These are phyloP conservation scores for Brachyhypopomus gauderio DNA, from an alignment of 2,113 vertebrate genomes.

Conservation along the genomic window DNA sequence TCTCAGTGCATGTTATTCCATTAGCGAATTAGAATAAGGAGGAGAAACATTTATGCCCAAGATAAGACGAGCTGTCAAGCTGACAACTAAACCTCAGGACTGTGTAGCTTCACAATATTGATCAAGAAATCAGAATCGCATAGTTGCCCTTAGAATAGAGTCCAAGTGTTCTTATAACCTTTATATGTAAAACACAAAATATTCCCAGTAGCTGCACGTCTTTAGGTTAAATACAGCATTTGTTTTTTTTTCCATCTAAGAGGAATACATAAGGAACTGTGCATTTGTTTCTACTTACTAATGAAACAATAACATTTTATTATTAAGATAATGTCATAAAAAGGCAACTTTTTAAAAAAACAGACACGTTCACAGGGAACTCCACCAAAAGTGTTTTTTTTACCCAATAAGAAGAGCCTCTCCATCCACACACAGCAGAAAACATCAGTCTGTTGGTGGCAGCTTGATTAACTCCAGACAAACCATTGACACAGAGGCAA, in stretches of 20 bases:
- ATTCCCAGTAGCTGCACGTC: background rate
- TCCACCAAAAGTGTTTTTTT: conserved; percentile 30
- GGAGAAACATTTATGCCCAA: background rate
- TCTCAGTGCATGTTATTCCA: background rate
- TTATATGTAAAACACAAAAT: no score
- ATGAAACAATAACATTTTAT: background rate
- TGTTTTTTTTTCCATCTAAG: background rate
- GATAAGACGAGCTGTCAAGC: background rate
- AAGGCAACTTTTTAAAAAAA: background rate
- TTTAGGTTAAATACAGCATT: background rate
- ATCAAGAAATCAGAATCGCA: no score
- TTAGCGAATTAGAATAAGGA: background rate
- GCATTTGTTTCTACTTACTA: conserved; percentile 35
- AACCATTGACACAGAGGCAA: background rate
- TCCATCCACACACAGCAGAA: background rate
- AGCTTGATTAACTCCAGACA: conserved; percentile 13
- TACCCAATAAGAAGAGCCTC: background rate
- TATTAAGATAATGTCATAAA: background rate
- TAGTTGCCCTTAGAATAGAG: no score
- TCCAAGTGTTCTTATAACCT: no score
- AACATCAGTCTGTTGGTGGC: background rate
- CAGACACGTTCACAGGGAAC: conserved; percentile 37
- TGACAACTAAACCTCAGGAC: background rate
- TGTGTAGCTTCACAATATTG: no score
- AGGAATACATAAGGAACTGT: conserved; percentile 19